Evolutionary conservation across 2,113 vertebrate species (phyloP), one percentile per base, ranked within the genome.

Genomic region (Heptranchias perlo): DNA sequence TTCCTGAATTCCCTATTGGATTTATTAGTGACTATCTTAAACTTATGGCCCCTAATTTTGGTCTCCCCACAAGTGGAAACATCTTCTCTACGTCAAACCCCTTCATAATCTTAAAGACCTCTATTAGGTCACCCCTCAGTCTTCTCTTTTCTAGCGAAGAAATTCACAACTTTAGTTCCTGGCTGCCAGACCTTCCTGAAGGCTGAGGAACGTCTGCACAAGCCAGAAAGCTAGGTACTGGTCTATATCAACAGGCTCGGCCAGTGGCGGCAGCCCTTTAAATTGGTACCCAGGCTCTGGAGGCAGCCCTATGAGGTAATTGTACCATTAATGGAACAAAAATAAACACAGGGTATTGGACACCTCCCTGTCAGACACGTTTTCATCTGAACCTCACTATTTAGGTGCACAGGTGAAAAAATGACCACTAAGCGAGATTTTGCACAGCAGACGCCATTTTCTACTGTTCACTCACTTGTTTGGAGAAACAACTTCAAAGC

Each of bases 401-500:
- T 52, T 31, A 10, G 23, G 47, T 28, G 58, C 23, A 14, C 87
- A 54, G 13, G 18, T 58, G 52, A 52, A 58, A 35, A 91, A 23
- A 21, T 54, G 28, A 3, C 25, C 0, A 89, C 86, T 14, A 3
- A 23, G 44, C 11, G 49, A 89, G 87, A 91, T 91, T 58, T 11
- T 61, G 3, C 52, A 89, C 10, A 58, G 52, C 52, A 35, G 28
- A 21, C 16, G 7, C 35, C 35, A n/a, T 64, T 64, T 89, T 23
- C 52, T 93, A 39, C 89, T 39, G 89, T 5, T 73, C 23, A 96
- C 99, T 98, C 97, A 99, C 99, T 99, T 99, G 96, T 98, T 98
- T 47, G 99, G 99, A 0, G 99, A 99, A 96, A 99, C 98, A 0
- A 99, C 99, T 97, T 99, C 99, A 25, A 99, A 99, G 97, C 99